Evolutionary conservation across 2,113 vertebrate genomes (phyloP).

Genomic region (Thymallus thymallus): DNA sequence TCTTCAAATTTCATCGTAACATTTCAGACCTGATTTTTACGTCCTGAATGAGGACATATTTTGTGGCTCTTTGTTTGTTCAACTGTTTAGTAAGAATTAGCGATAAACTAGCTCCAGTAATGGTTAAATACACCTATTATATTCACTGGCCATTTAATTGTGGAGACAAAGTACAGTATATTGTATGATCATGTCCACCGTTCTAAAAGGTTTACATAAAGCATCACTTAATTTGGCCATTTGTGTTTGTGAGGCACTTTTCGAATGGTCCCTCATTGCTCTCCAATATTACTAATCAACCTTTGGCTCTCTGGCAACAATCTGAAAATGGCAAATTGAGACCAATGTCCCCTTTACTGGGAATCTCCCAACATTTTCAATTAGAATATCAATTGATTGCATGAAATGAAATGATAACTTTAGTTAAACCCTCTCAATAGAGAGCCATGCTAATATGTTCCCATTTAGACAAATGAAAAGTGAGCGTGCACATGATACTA

Average conservation of each 20-base stretch:
- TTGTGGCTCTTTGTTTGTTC: not conserved
- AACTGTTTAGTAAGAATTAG: not conserved
- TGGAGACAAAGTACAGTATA: not conserved
- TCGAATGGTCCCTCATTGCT: no score
- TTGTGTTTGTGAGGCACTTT: not conserved
- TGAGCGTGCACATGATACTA: slow-evolving; percentile 45
- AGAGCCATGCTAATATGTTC: slow-evolving; percentile 50
- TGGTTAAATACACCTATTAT: no score
- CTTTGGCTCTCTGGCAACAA: slow-evolving; percentile 24
- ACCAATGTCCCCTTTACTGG: slow-evolving; percentile 35
- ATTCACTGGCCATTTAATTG: no score
- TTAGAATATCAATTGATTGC: slow-evolving; percentile 57
- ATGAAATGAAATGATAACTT: slow-evolving; percentile 56
- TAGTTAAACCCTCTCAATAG: slow-evolving; percentile 58
- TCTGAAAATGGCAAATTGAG: slow-evolving; percentile 40
- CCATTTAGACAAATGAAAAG: slow-evolving; percentile 58
- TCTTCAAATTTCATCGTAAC: not conserved
- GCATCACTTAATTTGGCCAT: not conserved
- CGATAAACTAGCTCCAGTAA: not conserved
- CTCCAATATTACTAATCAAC: slow-evolving; percentile 19
- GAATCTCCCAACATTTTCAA: slow-evolving; percentile 35
- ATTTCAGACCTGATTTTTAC: not conserved
- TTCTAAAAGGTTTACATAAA: not conserved
- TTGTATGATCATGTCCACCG: not conserved
- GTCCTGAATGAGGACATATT: not conserved